Conservation (phyloP, 2,888 invertebrate genomes). For the Nomada flava region DNA sequence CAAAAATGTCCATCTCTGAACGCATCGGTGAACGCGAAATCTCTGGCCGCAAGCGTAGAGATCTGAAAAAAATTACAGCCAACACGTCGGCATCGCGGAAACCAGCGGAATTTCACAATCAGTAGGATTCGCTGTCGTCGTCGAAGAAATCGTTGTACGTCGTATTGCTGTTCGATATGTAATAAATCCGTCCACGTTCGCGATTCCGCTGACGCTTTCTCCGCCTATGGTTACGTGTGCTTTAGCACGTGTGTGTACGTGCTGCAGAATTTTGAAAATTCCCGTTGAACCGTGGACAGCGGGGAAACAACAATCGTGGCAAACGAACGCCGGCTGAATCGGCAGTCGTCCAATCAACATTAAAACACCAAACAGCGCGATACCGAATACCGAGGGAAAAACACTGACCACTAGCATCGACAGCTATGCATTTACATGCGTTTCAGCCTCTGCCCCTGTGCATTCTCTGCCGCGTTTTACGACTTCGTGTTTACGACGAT, state of each 20-base stretch:
- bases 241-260: constrained; percentile 11
- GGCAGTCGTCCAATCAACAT: constrained; percentile 83
- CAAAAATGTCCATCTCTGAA: not conserved
- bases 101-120: not conserved
- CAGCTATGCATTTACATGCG: constrained; percentile 45
- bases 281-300: constrained; percentile 34
- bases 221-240: constrained; percentile 38
- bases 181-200: constrained; percentile 48
- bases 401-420: constrained; percentile 67
- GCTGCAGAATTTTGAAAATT: constrained; percentile 66
- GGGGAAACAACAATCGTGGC: constrained; percentile 76
- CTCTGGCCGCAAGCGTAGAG: too few species aligned
- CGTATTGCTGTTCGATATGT: constrained; percentile 9
- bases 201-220: constrained; percentile 46
- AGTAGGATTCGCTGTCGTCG: not conserved
- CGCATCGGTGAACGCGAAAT: not conserved
- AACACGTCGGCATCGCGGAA: not conserved
- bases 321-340: constrained; percentile 82
- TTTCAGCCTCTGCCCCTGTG: not conserved
- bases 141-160: not conserved
- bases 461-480: constrained; percentile 48
- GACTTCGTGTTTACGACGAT: constrained; percentile 59
- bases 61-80: too few species aligned
- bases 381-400: constrained; percentile 76
- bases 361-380: constrained; percentile 80